Conservation (phyloP, 2,113 vertebrate species). For the Nothoprocta perdicaria region DNA sequence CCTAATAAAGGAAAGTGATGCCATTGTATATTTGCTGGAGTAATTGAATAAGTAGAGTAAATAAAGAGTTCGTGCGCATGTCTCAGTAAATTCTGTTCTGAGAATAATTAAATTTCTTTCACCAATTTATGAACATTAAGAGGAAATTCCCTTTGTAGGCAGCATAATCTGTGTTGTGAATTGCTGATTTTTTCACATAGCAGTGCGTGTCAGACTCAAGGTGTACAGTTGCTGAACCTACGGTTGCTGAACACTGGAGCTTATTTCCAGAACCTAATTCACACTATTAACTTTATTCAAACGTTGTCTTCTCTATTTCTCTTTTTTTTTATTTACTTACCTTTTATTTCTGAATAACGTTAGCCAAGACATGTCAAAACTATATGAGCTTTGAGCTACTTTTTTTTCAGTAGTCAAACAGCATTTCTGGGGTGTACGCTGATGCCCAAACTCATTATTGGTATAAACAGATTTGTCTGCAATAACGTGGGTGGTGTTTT, state of each 20-base stretch:
- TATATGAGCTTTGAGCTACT: neutral
- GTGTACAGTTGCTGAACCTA: neutral
- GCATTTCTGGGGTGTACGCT: neutral
- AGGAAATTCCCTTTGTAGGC: neutral
- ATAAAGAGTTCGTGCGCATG: neutral
- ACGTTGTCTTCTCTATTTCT: neutral
- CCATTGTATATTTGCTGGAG: neutral
- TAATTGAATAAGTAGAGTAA: conserved; percentile 28
- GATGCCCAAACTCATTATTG: neutral
- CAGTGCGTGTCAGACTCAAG: neutral
- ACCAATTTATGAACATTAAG: neutral
- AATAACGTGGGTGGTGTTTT: neutral
- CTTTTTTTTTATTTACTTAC: neutral
- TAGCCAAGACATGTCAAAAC: neutral
- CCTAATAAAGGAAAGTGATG: neutral
- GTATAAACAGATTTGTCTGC: neutral
- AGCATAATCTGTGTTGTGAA: neutral
- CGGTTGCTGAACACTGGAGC: too few relatives aligned
- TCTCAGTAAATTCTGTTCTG: neutral
- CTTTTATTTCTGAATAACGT: neutral
- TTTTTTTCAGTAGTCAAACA: neutral
- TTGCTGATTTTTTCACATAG: neutral
- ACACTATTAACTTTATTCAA: neutral
- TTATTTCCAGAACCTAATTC: neutral
- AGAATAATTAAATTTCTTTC: neutral